Evolutionary conservation across 2,797 vertebrate genomes (phyloP).

Genomic region (Micrastur ruficollis): DNA sequence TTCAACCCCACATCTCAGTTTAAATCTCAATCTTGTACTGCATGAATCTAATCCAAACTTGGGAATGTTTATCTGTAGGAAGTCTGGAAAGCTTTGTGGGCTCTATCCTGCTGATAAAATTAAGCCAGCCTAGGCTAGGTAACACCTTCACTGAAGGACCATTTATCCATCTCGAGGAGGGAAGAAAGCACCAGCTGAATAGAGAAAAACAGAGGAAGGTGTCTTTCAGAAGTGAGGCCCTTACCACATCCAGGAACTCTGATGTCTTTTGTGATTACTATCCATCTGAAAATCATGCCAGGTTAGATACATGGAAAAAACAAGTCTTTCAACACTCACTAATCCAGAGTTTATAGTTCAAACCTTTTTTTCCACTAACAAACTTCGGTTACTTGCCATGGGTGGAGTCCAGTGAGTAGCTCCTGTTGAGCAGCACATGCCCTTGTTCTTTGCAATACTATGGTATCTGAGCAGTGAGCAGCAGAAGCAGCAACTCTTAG

Average conservation of each 20-base stretch:
- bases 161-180: background rate
- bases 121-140: background rate
- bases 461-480: rapidly evolving
- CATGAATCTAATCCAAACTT: background rate
- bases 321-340: background rate
- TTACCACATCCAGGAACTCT: background rate
- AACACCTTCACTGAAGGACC: background rate
- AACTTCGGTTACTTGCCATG: background rate
- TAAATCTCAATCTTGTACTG: background rate
- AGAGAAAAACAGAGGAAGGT: background rate
- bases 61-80: background rate
- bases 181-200: background rate
- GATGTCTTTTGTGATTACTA: background rate
- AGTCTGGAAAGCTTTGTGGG: background rate
- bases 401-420: background rate
- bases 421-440: background rate
- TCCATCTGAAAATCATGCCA: background rate
- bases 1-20: background rate
- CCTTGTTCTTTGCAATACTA: background rate
- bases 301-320: background rate
- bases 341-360: background rate
- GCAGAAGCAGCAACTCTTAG: background rate
- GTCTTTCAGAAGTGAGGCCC: background rate
- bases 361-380: background rate
- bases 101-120: background rate